Percentiles rank a stretch among this genome's conserved stretches.
These are phyloP conservation scores for Zaprionus inermis DNA, from an alignment of 1,140 invertebrate genomes.

Conservation along the genomic window DNA sequence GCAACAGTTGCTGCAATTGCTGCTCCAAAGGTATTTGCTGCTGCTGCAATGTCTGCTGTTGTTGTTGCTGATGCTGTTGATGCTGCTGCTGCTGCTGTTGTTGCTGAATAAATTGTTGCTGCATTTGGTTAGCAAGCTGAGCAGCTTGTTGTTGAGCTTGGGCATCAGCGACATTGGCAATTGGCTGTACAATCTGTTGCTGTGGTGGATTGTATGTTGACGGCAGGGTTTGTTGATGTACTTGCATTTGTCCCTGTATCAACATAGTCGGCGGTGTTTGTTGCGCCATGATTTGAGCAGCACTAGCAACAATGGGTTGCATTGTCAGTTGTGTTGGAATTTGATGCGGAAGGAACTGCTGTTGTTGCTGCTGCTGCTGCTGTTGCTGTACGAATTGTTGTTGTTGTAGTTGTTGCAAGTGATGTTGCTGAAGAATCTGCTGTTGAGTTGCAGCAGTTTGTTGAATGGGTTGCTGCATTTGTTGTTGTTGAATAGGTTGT, in stretches of 20 bases:
- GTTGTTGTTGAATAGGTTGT: slow-evolving; percentile 39
- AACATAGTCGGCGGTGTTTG: slow-evolving; percentile 83
- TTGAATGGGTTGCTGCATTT: slow-evolving; percentile 49
- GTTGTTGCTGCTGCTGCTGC: slow-evolving; percentile 57
- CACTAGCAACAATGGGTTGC: slow-evolving; percentile 82
- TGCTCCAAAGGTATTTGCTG: slow-evolving; percentile 77
- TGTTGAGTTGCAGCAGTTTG: slow-evolving; percentile 51
- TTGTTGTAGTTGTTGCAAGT: slow-evolving; percentile 46
- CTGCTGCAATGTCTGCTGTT: slow-evolving; percentile 23
- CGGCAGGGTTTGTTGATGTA: slow-evolving; percentile 41
- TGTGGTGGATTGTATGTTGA: slow-evolving; percentile 34
- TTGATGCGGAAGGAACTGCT: slow-evolving; percentile 54
- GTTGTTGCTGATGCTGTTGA: slow-evolving; percentile 55
- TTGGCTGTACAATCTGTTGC: slow-evolving; percentile 85
- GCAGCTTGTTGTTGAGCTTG: slow-evolving; percentile 36
- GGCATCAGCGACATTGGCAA: slow-evolving; percentile 61
- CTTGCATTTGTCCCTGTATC: slow-evolving; percentile 67
- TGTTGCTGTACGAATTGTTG: slow-evolving; percentile 73
- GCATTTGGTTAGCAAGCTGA: slow-evolving; percentile 48
- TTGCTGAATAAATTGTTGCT: slow-evolving; percentile 49
- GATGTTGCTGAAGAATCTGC: slow-evolving; percentile 46
- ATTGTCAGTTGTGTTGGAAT: slow-evolving; percentile 66
- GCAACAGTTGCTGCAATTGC: slow-evolving; percentile 85
- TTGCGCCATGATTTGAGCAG: slow-evolving; percentile 85
- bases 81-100: slow-evolving; percentile 85